Conservation (phyloP, 92 coral and sea anemone genomes). For the Actinernus sp. region DNA sequence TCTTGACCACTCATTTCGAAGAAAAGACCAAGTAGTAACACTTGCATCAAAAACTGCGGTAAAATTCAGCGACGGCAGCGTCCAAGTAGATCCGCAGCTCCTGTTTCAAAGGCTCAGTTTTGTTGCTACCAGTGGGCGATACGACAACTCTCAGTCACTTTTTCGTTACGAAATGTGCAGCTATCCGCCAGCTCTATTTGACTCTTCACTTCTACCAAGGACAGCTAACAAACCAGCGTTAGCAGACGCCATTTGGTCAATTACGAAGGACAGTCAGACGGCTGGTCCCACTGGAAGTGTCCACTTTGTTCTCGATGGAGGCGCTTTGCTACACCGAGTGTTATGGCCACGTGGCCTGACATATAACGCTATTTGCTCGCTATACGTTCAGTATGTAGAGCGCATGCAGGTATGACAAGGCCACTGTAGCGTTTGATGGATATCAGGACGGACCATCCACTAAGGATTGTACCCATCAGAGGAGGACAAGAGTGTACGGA, state of each 20-base stretch:
- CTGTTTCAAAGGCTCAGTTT: conserved; percentile 52
- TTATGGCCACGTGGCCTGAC: conserved; percentile 33
- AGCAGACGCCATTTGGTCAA: conserved; percentile 56
- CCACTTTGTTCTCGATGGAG: conserved; percentile 29
- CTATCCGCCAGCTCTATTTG: conserved; percentile 58
- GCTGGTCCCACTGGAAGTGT: background rate
- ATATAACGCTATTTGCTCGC: conserved; percentile 2
- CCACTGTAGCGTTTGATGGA: conserved; percentile 49
- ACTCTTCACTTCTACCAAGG: conserved; percentile 34
- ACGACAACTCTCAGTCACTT: conserved; percentile 13
- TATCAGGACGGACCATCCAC: conserved; percentile 27
- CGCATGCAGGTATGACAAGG: conserved; percentile 15
- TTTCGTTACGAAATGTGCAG: conserved; percentile 45
- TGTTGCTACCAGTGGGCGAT: conserved; percentile 27
- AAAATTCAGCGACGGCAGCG: conserved; percentile 12
- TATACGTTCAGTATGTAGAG: conserved; percentile 15
- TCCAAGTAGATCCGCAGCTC: conserved; percentile 50
- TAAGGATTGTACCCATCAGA: too few relatives aligned
- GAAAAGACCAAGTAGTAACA: conserved; percentile 24
- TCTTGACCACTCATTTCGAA: conserved; percentile 15
- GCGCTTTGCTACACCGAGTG: conserved; percentile 40
- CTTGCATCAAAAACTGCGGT: conserved; percentile 44
- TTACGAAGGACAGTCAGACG: background rate
- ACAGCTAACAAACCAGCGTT: conserved; percentile 52
- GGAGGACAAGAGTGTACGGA: too few relatives aligned